Percentiles rank a stretch among this genome's conserved stretches.
phyloP scores from a whole-genome alignment of 2,888 invertebrate species.

The Seira ritae region DNA sequence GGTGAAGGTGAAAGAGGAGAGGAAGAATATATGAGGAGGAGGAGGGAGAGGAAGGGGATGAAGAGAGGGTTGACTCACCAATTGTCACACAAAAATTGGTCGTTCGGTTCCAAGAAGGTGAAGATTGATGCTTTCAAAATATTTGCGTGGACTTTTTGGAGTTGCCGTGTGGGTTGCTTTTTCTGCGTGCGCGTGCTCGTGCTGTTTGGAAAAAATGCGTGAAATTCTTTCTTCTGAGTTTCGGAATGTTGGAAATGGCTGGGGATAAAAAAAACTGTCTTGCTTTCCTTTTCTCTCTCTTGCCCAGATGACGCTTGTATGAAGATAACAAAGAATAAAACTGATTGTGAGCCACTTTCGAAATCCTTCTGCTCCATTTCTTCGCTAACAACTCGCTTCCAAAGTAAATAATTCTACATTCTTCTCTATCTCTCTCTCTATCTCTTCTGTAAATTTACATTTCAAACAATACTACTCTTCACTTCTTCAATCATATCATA shows the following conservation, averaged over 20 bases:
- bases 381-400: conserved; percentile 8
- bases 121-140: conserved; percentile 19
- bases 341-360: not conserved
- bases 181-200: not conserved
- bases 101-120: conserved; percentile 73
- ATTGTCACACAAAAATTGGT: conserved; percentile 72
- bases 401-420: conserved; percentile 8
- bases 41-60: conserved; percentile 5
- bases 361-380: conserved; percentile 16
- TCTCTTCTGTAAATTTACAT: too few relatives aligned
- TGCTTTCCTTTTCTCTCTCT: conserved; percentile 2
- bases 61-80: conserved; percentile 68
- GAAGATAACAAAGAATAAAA: not conserved
- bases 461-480: too few relatives aligned
- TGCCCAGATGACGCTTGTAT: not conserved
- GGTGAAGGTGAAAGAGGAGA: conserved; percentile 73
- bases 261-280: not conserved
- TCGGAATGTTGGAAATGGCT: too few relatives aligned
- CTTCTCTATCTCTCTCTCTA: not conserved
- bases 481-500: not conserved
- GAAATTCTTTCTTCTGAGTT: not conserved
- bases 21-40: conserved; percentile 70
- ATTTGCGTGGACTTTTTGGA: conserved; percentile 21
- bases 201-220: not conserved
- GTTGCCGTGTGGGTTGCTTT: conserved; percentile 22